phyloP scores from a whole-genome alignment of 37 sponge, comb jelly and placozoan species.

The Diacarnus erythraeanus region DNA sequence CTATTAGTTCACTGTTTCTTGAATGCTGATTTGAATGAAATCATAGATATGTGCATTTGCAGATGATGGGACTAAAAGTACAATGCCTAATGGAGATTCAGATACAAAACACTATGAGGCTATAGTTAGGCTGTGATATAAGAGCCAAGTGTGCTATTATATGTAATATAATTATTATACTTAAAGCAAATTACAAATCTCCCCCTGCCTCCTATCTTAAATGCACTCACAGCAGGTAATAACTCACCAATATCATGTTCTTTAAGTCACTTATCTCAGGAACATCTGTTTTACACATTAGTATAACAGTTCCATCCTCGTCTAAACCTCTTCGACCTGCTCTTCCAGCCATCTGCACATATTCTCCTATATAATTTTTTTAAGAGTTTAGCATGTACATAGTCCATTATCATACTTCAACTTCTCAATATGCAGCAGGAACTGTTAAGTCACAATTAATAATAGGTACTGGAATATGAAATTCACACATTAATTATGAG shows the following conservation, averaged over 20 bases:
- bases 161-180: background rate
- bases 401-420: no score
- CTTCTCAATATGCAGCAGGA: no score
- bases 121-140: background rate
- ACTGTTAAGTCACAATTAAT: no score
- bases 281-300: constrained; percentile 86
- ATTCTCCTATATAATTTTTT: constrained; percentile 67
- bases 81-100: no score
- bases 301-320: constrained; percentile 90
- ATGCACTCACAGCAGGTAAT: background rate
- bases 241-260: constrained; percentile 88
- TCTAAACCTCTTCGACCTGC: constrained; percentile 96
- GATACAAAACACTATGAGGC: background rate
- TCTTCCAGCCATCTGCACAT: constrained; percentile 99
- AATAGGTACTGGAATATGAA: no score
- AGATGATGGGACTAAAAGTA: no score
- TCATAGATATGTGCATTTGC: no score
- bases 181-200: background rate
- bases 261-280: constrained; percentile 87
- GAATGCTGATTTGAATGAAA: no score
- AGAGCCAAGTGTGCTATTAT: background rate
- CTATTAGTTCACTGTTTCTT: no score
- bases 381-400: no score
- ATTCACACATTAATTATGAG: background rate
- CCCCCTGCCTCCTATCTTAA: no score